Evolutionary conservation across 1,140 invertebrate species (phyloP), one percentile per base, ranked within the genome.

Genomic region (Trichonephila clavipes): DNA sequence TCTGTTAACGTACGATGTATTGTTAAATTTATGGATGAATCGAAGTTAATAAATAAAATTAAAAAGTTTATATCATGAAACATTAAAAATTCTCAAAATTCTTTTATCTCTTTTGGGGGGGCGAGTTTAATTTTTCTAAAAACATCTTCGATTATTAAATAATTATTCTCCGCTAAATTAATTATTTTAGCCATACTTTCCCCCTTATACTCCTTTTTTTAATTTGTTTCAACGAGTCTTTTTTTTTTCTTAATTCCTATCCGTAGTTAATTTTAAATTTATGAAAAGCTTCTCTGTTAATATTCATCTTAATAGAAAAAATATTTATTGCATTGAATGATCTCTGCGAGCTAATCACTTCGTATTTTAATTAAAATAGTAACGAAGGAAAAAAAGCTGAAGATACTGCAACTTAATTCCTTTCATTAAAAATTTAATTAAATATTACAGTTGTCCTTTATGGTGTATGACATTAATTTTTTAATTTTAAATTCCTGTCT

Each of bases 341-440:
- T 64, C 16, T 19, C 14, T 64, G 18, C 16, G 4, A 64, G 62
- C 62, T 40, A 18, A 77, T 77, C 34, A 2, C 34, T 21, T 34
- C 28, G 3, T 6, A 19, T 77, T 77, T 77, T 77, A 77, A 77
- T 77, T 28, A 77, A 77, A 19, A 34, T 18, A 40, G 72, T 18
- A 40, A 18, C 16, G 28, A 40, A 18, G 24, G 34, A 34, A 77
- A 77, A 19, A 3, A 18, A 4, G 66, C 8, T 69, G 12, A 77
- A 64, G 16, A 2, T 19, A 18, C 16, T 34, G 18, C 72, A 40
- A 51, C 34, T 77, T 28, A 77, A 77, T 77, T 28, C 2, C 12
- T 12, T 77, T 77, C 72, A 77, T 77, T 77, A 77, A 34, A 40
- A 77, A 19, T 77, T 77, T 77, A 77, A 77, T 77, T 77, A 77